Conservation (phyloP, 2,113 vertebrate species). For the Corythornis madagascariensis region DNA sequence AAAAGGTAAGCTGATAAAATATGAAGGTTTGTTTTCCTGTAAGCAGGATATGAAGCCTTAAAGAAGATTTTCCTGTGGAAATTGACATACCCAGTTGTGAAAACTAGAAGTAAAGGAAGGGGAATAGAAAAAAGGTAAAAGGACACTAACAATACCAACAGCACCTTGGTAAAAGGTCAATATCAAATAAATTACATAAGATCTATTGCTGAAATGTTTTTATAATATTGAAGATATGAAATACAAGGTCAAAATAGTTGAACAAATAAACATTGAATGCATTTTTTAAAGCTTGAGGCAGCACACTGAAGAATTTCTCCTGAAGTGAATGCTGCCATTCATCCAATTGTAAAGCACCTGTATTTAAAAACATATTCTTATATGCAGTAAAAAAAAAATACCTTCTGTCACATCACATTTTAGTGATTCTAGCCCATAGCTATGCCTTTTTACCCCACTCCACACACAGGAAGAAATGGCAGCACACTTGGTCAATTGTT, state of each 20-base stretch:
- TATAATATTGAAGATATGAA: not conserved
- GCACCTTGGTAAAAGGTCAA: not conserved
- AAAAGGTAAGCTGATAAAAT: not conserved
- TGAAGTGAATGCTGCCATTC: not conserved
- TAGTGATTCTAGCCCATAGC: not conserved
- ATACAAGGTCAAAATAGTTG: not conserved
- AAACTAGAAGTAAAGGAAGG: not conserved
- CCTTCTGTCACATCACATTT: not conserved
- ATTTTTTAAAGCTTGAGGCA: not conserved
- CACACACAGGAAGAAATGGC: not conserved
- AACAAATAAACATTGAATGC: not conserved
- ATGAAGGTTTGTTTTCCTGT: not conserved
- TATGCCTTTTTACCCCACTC: not conserved
- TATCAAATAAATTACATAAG: not conserved
- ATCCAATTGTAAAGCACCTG: not conserved
- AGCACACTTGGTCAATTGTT: not conserved
- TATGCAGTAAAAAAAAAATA: not conserved
- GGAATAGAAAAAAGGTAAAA: not conserved
- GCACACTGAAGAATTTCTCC: not conserved
- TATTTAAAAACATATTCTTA: not conserved
- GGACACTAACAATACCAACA: not conserved
- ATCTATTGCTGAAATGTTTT: not conserved
- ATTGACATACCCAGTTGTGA: not conserved
- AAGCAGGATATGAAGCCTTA: not conserved
- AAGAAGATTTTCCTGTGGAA: not conserved